A percentile compares a stretch with the other conserved stretches of the same genome.
These are phyloP conservation scores for Laterallus jamaicensis DNA, from an alignment of 2,113 vertebrate species.

Conservation along the genomic window DNA sequence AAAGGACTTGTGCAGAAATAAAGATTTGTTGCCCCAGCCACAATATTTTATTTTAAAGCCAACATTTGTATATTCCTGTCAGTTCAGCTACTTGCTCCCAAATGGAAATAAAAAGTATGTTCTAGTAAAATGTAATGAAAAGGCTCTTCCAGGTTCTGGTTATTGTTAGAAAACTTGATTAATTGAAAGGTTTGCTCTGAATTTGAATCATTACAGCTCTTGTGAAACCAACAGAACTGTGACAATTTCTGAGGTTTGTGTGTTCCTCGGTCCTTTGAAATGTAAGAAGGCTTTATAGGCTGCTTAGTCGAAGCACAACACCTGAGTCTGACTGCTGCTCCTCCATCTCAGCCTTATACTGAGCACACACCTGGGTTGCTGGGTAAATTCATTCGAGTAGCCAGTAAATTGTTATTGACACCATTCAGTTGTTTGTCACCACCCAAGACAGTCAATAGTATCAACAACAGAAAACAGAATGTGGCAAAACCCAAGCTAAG, in stretches of 20 bases:
- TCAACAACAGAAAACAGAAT: neutral
- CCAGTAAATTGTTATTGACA: slow-evolving; percentile 39
- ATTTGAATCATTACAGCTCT: neutral
- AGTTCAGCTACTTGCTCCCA: neutral
- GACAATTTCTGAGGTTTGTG: neutral
- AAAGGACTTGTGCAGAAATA: accelerated
- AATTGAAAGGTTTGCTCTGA: neutral
- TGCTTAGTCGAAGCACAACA: neutral
- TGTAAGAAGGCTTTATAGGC: neutral
- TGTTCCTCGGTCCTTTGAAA: neutral
- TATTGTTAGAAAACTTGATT: neutral
- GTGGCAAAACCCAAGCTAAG: neutral
- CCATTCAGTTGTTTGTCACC: slow-evolving; percentile 26
- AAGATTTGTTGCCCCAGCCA: neutral
- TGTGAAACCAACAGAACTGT: neutral
- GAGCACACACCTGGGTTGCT: neutral
- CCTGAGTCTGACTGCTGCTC: neutral
- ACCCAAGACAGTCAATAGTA: slow-evolving; percentile 31
- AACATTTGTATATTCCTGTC: neutral
- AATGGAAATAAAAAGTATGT: neutral
- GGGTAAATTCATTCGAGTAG: slow-evolving; percentile 46
- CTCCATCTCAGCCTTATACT: neutral
- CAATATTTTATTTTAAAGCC: neutral
- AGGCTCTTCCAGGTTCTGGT: neutral
- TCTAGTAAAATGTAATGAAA: neutral